These are phyloP conservation scores for Lasioglossum lativentre DNA, from an alignment of 2,888 invertebrate species.

Conservation along the genomic window DNA sequence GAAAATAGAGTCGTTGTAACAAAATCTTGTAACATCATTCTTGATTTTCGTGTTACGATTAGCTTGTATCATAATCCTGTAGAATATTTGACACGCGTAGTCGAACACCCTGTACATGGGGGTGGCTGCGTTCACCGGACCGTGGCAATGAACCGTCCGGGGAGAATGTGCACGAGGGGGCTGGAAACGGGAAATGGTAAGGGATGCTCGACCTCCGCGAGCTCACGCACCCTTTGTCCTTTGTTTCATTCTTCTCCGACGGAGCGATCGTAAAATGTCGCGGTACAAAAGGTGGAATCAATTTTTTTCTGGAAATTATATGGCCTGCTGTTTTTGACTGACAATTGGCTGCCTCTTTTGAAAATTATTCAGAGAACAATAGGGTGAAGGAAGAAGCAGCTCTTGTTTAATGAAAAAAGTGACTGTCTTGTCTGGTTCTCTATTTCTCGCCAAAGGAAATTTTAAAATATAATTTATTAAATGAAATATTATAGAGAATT, in stretches of 20 bases:
- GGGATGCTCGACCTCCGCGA: slow-evolving; percentile 39
- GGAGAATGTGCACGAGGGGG: slow-evolving; percentile 23
- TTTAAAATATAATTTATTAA: no score
- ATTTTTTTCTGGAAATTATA: neutral
- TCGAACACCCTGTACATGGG: slow-evolving; percentile 51
- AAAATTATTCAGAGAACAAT: neutral
- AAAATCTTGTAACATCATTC: neutral
- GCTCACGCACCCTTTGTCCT: slow-evolving; percentile 17
- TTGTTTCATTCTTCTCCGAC: slow-evolving; percentile 12
- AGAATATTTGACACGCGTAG: neutral
- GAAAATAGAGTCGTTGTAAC: neutral
- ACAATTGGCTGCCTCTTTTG: neutral
- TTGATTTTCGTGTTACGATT: neutral
- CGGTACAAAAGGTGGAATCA: neutral
- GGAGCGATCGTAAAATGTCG: slow-evolving; percentile 7
- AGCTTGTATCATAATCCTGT: neutral
- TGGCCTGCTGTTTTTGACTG: neutral
- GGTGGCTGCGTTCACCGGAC: slow-evolving; percentile 69
- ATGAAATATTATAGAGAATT: neutral
- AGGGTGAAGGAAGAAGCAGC: neutral
- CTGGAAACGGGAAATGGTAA: slow-evolving; percentile 30
- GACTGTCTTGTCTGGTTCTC: neutral
- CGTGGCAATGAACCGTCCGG: slow-evolving; percentile 62
- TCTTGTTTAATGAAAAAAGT: neutral
- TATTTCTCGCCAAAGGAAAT: no score